Percentiles rank a stretch among this genome's conserved stretches.
phyloP scores from a whole-genome alignment of 2,113 vertebrate species.

The Himantopus leucocephalus region DNA sequence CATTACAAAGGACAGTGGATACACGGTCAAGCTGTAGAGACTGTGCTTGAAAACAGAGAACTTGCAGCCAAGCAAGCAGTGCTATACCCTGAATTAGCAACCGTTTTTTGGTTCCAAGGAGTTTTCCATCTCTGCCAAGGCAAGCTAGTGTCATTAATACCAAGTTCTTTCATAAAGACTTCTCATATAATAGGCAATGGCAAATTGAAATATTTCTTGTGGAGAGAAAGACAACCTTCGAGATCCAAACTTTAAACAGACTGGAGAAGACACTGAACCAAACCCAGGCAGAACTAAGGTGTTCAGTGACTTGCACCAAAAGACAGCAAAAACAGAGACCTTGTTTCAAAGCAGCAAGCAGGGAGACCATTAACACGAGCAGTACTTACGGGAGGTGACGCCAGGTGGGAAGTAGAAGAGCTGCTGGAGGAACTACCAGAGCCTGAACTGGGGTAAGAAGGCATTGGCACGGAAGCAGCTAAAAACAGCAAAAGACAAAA shows the following conservation, averaged over 20 bases:
- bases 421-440: slow-evolving; percentile 89
- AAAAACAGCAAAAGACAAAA: not conserved
- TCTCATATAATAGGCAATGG: not conserved
- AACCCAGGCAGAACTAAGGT: not conserved
- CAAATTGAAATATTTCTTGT: not conserved
- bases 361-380: not conserved
- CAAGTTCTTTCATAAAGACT: not conserved
- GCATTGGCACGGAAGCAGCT: slow-evolving; percentile 85
- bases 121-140: not conserved
- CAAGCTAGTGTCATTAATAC: not conserved
- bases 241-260: not conserved
- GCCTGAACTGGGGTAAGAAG: slow-evolving; percentile 83
- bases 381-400: slow-evolving; percentile 87
- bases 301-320: not conserved
- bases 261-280: not conserved
- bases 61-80: not conserved
- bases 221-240: not conserved
- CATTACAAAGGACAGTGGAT: not conserved
- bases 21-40: not conserved
- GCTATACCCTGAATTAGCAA: not conserved
- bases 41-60: not conserved
- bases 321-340: not conserved
- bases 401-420: slow-evolving; percentile 89
- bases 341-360: not conserved
- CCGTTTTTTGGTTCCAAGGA: not conserved